Conservation (phyloP, 2,113 vertebrate species). For the Saimiri boliviensis region DNA sequence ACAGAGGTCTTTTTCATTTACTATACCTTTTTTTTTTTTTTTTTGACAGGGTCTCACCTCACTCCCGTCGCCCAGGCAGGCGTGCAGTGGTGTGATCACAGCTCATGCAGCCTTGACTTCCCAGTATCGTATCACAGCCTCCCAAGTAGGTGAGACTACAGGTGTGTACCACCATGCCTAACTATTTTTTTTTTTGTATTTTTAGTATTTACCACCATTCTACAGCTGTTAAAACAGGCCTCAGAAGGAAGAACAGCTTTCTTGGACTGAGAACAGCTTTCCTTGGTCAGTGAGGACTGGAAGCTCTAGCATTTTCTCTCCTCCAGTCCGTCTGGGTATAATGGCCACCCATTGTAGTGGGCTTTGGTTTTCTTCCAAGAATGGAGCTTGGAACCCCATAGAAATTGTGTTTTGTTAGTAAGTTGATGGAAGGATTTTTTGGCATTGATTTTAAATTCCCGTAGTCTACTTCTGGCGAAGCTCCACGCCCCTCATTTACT, state of each 20-base stretch:
- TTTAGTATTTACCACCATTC: background rate
- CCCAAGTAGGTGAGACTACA: background rate
- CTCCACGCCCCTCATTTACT: background rate
- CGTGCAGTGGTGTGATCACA: background rate
- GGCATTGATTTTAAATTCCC: background rate
- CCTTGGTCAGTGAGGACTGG: too few relatives aligned
- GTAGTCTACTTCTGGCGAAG: background rate
- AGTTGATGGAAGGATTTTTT: background rate
- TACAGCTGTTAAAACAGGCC: background rate
- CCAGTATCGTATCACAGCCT: background rate
- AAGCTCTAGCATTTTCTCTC: too few relatives aligned
- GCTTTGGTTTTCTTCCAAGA: background rate
- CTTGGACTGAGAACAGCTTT: too few relatives aligned
- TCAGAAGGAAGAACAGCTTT: background rate
- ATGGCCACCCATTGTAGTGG: too few relatives aligned
- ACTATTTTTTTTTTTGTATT: too few relatives aligned
- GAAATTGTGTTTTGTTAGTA: background rate
- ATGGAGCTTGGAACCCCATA: background rate
- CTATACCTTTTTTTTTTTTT: background rate
- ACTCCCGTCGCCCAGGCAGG: background rate
- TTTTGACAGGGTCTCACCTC: background rate
- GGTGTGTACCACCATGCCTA: background rate
- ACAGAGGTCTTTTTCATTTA: background rate
- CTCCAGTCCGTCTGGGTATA: background rate
- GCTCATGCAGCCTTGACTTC: background rate